Percentiles rank a stretch among this genome's conserved stretches.
These are phyloP conservation scores for Pipistrellus pipistrellus DNA, from an alignment of 2,797 vertebrate genomes.

Conservation along the genomic window DNA sequence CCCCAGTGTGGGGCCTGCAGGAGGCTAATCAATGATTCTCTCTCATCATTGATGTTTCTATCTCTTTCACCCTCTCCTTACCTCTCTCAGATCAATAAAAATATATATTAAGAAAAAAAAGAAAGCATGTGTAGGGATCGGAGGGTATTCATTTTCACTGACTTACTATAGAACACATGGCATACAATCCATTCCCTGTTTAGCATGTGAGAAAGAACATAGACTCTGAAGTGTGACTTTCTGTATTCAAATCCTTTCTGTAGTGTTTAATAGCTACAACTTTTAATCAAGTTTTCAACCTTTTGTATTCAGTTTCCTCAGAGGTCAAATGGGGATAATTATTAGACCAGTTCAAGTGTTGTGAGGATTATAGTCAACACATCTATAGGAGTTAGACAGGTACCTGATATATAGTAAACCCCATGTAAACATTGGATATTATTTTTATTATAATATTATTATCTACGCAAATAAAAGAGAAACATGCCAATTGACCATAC, in stretches of 20 bases:
- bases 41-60: too few species aligned
- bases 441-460: background rate
- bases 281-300: background rate
- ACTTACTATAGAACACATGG: background rate
- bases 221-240: background rate
- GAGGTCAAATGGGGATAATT: background rate
- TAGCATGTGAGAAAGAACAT: background rate
- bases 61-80: too few species aligned
- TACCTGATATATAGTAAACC: background rate
- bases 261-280: background rate
- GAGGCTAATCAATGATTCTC: too few species aligned
- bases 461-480: background rate
- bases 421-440: background rate
- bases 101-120: too few species aligned
- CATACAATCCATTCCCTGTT: background rate
- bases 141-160: background rate
- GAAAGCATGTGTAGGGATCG: too few species aligned
- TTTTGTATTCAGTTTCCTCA: background rate
- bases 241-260: background rate
- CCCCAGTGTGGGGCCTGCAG: too few species aligned
- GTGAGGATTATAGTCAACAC: background rate
- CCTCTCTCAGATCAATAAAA: too few species aligned
- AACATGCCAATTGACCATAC: too few species aligned
- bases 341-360: background rate
- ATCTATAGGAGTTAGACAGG: background rate